Evolutionary conservation across 2,797 vertebrate species (phyloP).

Genomic region (Gadopsis marmoratus): DNA sequence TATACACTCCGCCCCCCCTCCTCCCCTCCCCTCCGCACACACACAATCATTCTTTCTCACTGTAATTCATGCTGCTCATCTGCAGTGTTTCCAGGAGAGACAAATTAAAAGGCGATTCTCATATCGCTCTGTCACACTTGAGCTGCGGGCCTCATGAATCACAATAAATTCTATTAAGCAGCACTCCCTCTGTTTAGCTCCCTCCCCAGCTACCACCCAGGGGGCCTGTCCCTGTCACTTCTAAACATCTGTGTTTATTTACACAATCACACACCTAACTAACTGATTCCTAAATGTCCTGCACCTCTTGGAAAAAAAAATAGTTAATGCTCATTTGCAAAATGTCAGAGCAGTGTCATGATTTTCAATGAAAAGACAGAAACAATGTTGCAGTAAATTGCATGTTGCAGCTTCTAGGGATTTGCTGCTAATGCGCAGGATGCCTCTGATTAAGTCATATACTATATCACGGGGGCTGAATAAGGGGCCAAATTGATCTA

Average conservation of each 20-base stretch:
- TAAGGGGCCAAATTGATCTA: background rate
- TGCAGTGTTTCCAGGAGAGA: conserved; percentile 83
- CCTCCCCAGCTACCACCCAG: conserved; percentile 67
- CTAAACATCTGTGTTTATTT: conserved; percentile 88
- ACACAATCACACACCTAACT: conserved; percentile 86
- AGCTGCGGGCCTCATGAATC: conserved; percentile 83
- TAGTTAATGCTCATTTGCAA: conserved; percentile 82
- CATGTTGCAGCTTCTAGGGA: conserved; percentile 57
- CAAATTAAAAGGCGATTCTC: conserved; percentile 85
- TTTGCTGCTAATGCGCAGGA: conserved; percentile 56
- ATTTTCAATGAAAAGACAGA: conserved; percentile 67
- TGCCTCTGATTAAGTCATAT: conserved; percentile 54
- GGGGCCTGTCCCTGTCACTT: conserved; percentile 78
- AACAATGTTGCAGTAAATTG: conserved; percentile 73
- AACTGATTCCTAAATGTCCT: conserved; percentile 83
- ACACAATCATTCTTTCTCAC: conserved; percentile 72
- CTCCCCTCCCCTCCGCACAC: background rate
- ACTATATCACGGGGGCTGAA: conserved; percentile 30
- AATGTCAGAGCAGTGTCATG: conserved; percentile 72
- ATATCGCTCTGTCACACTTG: conserved; percentile 85
- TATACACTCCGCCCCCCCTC: conserved; percentile 1
- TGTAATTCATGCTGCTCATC: conserved; percentile 85
- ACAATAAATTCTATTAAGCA: conserved; percentile 84
- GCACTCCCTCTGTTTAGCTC: conserved; percentile 68
- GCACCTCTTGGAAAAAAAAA: conserved; percentile 58